Evolutionary conservation across 2,888 invertebrate species (phyloP), one percentile per base, ranked within the genome.

Genomic region (Ormyrus rosae): DNA sequence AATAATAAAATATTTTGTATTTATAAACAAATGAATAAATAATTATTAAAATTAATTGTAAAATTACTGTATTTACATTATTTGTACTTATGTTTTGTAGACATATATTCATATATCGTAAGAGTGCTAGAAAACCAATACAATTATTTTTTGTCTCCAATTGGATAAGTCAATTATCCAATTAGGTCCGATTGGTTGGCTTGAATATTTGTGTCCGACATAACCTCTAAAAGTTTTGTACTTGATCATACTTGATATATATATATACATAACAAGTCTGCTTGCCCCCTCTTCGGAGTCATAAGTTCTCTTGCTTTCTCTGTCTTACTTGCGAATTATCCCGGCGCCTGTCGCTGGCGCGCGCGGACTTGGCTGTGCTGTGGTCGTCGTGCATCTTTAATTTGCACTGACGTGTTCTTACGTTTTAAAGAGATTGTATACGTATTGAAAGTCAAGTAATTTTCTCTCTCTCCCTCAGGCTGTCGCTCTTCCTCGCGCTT

Each of bases 341-440:
- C 5, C 63, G 6, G 46, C 46, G 51, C 7, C 6, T n/a, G 50
- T 46, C 48, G 48, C 50, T 48, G 65, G 48, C 60, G 61, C 71
- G 61, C 71, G 19, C 10, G 9, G 10, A 2, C 51, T 13, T n/a
- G 46, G 6, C 45, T 61, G 9, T 34, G n/a, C 46, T 46, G 9
- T 6, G 5, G 34, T 64, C 5, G 64, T 67, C 60, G 50, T 70
- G 51, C 70, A 77, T 77, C 70, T 77, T 65, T 77, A 64, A 77
- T 77, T 70, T 70, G 48, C 56, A 63, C 61, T 64, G 56, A 71
- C 58, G 77, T 77, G 56, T 77, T 58, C 56, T 64, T 64, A 4
- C 70, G 8, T 34, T 34, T 46, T 58, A 58, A 70, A 50, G 50
- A 64, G 13, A 55, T 8, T 68, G 11, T 19, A 46, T 55, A 8